Evolutionary conservation across 1,140 invertebrate genomes (phyloP).

Genomic region (Papilio dardanus): DNA sequence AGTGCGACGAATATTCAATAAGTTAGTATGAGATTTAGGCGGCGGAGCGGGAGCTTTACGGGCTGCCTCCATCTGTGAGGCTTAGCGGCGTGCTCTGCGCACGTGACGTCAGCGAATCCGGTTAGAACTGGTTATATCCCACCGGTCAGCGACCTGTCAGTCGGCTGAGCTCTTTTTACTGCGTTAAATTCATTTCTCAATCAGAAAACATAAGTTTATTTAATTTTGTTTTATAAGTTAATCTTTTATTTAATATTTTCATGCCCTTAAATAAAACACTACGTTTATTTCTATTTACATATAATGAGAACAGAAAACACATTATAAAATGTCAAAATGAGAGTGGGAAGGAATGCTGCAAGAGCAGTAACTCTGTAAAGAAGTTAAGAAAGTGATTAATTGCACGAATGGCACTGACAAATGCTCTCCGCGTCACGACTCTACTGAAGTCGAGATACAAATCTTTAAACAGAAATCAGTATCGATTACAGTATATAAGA

Average conservation of each 20-base stretch:
- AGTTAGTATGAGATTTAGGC: background rate
- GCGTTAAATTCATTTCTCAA: background rate
- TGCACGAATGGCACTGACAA: slow-evolving; percentile 2
- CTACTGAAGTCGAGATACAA: background rate
- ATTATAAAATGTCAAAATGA: background rate
- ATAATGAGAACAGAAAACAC: background rate
- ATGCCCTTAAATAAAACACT: background rate
- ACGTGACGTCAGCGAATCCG: background rate
- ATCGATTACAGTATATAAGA: background rate
- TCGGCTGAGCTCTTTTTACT: background rate
- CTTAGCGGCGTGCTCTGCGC: background rate
- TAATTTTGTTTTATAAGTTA: background rate
- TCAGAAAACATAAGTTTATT: background rate
- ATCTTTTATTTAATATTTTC: too few species aligned
- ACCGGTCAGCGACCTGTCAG: background rate
- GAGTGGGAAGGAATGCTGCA: background rate
- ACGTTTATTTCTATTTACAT: background rate
- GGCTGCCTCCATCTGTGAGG: background rate
- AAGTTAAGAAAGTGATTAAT: slow-evolving; percentile 9
- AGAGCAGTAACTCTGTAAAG: background rate
- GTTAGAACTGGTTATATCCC: slow-evolving; percentile 2
- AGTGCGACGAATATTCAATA: background rate
- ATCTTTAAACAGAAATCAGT: background rate
- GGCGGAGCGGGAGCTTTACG: background rate
- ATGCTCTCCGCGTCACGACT: background rate